Conservation (phyloP, 2,797 vertebrate genomes). For the Rhynchotus rufescens region DNA sequence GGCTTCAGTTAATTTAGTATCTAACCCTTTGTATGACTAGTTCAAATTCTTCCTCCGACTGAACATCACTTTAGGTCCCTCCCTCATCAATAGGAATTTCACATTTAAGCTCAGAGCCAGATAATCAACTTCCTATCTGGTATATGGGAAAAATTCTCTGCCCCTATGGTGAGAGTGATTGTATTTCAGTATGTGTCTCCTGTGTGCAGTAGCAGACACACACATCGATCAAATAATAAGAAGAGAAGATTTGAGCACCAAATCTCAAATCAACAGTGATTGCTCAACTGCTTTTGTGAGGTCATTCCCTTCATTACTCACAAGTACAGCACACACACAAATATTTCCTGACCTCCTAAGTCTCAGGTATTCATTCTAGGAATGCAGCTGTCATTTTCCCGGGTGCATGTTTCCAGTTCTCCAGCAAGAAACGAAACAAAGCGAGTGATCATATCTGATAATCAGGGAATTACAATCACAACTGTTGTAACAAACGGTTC, state of each 20-base stretch:
- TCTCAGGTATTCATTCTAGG: not conserved
- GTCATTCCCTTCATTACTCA: not conserved
- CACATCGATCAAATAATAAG: not conserved
- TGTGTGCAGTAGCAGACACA: fast-evolving
- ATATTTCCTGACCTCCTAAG: not conserved
- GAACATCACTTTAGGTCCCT: not conserved
- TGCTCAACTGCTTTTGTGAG: not conserved
- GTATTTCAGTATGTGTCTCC: fast-evolving
- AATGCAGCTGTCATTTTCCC: conserved; percentile 4
- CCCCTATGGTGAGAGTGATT: not conserved
- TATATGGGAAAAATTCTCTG: not conserved
- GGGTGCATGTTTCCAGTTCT: not conserved
- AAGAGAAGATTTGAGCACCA: fast-evolving
- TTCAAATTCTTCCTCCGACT: not conserved
- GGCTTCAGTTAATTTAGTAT: not conserved
- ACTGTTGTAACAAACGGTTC: not conserved
- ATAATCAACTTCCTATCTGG: not conserved
- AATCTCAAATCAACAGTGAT: not conserved
- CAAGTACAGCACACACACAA: not conserved
- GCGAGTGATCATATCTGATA: conserved; percentile 1
- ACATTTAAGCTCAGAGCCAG: not conserved
- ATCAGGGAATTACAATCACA: not conserved
- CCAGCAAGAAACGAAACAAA: conserved; percentile 36
- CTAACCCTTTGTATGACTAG: not conserved
- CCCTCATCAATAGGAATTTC: not conserved